Percentiles rank a stretch among this genome's conserved stretches.
Conservation (phyloP, 2,113 vertebrate genomes). For the Lanius collurio region DNA sequence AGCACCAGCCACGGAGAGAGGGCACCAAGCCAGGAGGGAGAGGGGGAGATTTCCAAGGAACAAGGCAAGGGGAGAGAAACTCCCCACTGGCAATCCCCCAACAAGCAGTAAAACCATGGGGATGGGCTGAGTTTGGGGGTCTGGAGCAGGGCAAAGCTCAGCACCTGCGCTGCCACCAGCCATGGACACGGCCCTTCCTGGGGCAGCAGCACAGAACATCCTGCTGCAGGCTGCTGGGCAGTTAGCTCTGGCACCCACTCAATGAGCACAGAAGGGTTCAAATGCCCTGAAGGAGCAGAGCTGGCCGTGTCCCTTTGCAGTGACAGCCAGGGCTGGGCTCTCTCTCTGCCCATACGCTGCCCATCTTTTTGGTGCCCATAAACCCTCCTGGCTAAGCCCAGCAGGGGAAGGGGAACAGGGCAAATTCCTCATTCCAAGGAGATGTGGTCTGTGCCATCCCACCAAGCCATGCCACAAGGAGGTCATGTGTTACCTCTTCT, state of each 20-base stretch:
- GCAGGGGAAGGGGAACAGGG: background rate
- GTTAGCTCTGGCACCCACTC: background rate
- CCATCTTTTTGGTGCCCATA: no score
- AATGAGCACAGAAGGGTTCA: background rate
- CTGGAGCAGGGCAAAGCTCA: background rate
- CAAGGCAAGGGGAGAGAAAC: background rate
- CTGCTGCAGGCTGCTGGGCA: background rate
- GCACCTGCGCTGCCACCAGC: background rate
- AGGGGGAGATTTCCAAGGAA: background rate
- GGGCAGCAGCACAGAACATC: background rate
- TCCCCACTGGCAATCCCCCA: background rate
- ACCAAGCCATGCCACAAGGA: accelerated
- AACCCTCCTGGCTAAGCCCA: background rate
- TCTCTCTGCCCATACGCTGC: accelerated
- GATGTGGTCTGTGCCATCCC: background rate
- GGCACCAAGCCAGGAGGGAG: background rate
- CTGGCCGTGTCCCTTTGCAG: background rate
- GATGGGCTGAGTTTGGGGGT: background rate
- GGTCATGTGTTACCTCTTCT: accelerated
- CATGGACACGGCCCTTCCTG: background rate
- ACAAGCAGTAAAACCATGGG: background rate
- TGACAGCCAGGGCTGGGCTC: background rate
- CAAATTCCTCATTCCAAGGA: background rate
- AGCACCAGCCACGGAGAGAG: background rate
- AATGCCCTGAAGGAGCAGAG: background rate